Conservation (phyloP, 2,888 invertebrate species). For the Agapostemon virescens region DNA sequence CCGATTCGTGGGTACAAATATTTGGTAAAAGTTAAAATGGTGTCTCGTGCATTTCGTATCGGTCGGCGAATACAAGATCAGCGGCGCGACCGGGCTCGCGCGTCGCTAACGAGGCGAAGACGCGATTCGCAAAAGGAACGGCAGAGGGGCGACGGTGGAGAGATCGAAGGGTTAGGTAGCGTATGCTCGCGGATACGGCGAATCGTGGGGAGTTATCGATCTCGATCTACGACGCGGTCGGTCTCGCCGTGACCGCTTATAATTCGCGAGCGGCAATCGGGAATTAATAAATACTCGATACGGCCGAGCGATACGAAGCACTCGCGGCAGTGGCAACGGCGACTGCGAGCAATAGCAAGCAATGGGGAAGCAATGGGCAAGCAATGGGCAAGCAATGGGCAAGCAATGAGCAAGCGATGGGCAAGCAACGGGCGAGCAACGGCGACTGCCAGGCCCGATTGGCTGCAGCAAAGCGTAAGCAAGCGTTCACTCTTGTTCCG, state of each 20-base stretch:
- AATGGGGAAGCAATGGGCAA: not conserved
- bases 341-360: not conserved
- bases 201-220: conserved; percentile 4
- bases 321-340: conserved; percentile 13
- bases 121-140: not conserved
- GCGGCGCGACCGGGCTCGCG: not conserved
- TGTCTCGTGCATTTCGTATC: not conserved
- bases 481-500: conserved; percentile 22
- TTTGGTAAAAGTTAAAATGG: too few relatives aligned
- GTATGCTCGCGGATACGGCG: not conserved
- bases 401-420: conserved; percentile 24
- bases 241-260: not conserved
- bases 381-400: too few relatives aligned
- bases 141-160: not conserved
- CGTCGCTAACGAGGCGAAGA: not conserved
- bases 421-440: not conserved
- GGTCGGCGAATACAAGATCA: not conserved
- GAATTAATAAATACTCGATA: conserved; percentile 37
- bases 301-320: conserved; percentile 30
- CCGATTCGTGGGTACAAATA: too few relatives aligned
- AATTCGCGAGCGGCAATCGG: conserved; percentile 21
- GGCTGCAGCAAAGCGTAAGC: conserved; percentile 18
- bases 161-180: not conserved
- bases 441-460: not conserved
- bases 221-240: conserved; percentile 11